phyloP scores from a whole-genome alignment of 2,888 invertebrate species.

The Pyrocoelia pectoralis region DNA sequence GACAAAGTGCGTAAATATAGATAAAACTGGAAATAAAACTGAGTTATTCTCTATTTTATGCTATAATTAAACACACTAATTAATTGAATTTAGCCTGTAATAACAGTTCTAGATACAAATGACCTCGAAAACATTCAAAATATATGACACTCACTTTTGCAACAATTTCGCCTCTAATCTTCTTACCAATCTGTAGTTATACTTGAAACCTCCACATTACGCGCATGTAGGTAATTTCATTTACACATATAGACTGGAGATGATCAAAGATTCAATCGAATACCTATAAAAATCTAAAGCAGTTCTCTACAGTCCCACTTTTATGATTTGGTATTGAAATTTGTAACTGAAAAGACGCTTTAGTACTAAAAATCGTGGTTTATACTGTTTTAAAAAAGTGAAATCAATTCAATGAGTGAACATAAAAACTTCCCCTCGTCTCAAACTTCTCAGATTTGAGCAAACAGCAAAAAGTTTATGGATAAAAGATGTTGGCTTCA shows the following conservation, averaged over 20 bases:
- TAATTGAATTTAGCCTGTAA: not conserved
- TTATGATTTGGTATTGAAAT: conserved; percentile 10
- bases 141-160: not conserved
- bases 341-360: not conserved
- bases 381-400: conserved; percentile 13
- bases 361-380: conserved; percentile 6
- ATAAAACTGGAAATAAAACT: not conserved
- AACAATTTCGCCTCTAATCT: not conserved
- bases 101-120: not conserved
- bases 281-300: not conserved
- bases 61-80: not conserved
- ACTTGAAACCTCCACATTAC: too few relatives aligned
- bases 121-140: not conserved
- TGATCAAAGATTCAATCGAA: too few relatives aligned
- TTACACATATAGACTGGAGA: too few relatives aligned
- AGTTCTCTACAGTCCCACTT: not conserved
- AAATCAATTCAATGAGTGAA: conserved; percentile 21
- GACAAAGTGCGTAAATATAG: not conserved
- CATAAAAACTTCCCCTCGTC: conserved; percentile 18
- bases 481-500: not conserved
- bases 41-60: not conserved
- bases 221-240: too few relatives aligned
- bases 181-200: not conserved
- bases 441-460: conserved; percentile 6
- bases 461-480: conserved; percentile 9